phyloP scores from a whole-genome alignment of 1,140 invertebrate species.

The Drosophila punjabiensis region DNA sequence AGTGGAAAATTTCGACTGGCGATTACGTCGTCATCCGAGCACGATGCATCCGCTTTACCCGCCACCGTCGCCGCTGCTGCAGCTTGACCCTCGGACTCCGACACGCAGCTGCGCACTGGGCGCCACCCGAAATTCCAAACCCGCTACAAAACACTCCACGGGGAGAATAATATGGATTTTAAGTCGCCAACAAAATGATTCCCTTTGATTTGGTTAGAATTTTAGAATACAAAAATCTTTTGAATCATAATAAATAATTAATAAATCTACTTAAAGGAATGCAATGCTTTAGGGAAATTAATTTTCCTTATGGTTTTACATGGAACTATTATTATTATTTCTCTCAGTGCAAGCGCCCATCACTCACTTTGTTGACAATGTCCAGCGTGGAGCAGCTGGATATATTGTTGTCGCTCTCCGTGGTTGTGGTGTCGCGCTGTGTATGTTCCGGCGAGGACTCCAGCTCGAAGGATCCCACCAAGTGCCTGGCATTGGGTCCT shows the following conservation, averaged over 20 bases:
- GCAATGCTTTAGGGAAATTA: neutral
- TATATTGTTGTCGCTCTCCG: constrained; percentile 83
- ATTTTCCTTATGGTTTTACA: neutral
- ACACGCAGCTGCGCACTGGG: constrained; percentile 75
- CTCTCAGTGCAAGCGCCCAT: constrained; percentile 8
- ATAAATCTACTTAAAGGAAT: accelerated
- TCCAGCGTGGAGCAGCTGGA: constrained; percentile 84
- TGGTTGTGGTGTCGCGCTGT: constrained; percentile 75
- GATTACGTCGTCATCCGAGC: constrained; percentile 74
- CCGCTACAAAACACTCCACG: constrained; percentile 28
- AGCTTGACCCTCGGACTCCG: constrained; percentile 66
- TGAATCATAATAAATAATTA: too few species aligned
- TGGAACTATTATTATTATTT: neutral
- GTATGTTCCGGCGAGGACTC: constrained; percentile 76
- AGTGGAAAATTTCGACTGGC: constrained; percentile 54
- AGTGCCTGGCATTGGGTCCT: constrained; percentile 36
- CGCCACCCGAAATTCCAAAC: constrained; percentile 23
- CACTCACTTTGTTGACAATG: constrained; percentile 83
- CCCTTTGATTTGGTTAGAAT: neutral
- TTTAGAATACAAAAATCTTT: too few species aligned
- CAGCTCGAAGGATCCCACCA: constrained; percentile 55
- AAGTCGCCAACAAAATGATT: neutral
- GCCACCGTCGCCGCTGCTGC: constrained; percentile 26
- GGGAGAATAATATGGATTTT: neutral
- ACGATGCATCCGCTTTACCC: constrained; percentile 43